Evolutionary conservation across 2,888 invertebrate genomes (phyloP).

Genomic region (Melinaea marsaeus): DNA sequence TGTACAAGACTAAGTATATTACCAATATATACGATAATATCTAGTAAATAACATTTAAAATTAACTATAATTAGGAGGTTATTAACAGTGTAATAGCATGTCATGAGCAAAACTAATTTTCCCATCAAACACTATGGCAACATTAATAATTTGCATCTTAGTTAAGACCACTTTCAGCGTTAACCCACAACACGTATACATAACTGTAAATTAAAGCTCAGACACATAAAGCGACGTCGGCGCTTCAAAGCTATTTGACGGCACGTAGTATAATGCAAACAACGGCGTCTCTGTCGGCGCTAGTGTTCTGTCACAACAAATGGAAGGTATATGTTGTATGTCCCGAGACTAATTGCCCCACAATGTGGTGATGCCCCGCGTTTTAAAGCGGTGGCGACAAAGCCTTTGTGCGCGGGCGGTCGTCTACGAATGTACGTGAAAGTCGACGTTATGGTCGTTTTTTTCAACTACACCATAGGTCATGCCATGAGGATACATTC

Average conservation of each 20-base stretch:
- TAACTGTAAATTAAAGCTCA: slow-evolving; percentile 28
- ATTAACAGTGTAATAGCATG: too few relatives aligned
- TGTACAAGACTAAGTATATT: too few relatives aligned
- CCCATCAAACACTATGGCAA: neutral
- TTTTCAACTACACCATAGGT: neutral
- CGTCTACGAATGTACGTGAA: slow-evolving; percentile 29
- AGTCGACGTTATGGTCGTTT: slow-evolving; percentile 8
- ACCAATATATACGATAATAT: too few relatives aligned
- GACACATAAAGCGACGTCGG: slow-evolving; percentile 57
- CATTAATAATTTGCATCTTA: slow-evolving; percentile 1
- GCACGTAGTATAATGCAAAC: slow-evolving; percentile 75
- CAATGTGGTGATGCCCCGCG: slow-evolving; percentile 52
- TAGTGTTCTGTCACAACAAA: slow-evolving; percentile 60
- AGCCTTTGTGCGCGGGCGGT: slow-evolving; percentile 61
- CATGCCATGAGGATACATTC: too few relatives aligned
- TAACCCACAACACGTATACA: slow-evolving; percentile 14
- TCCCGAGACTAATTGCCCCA: slow-evolving; percentile 62
- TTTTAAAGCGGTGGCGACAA: slow-evolving; percentile 57
- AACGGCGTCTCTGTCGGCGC: slow-evolving; percentile 71
- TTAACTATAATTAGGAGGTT: too few relatives aligned
- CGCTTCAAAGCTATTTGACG: slow-evolving; percentile 71
- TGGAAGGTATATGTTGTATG: slow-evolving; percentile 37
- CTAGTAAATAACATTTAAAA: too few relatives aligned
- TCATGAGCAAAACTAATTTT: too few relatives aligned
- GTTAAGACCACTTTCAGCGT: slow-evolving; percentile 1